Conservation (phyloP, 2,113 vertebrate genomes). For the Zapus hudsonius region DNA sequence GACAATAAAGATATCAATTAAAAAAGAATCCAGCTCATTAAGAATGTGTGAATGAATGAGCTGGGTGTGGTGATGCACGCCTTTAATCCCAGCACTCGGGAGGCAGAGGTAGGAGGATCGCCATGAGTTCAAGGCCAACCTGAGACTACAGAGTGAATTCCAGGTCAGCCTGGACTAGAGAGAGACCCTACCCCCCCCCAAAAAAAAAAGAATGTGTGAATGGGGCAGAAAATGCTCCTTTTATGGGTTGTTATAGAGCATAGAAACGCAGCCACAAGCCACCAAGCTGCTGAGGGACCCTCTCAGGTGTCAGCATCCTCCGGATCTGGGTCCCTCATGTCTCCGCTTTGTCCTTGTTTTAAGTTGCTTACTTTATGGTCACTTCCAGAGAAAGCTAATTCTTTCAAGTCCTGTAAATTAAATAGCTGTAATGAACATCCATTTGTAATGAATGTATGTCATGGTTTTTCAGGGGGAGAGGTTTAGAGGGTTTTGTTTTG, state of each 20-base stretch:
- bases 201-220: constrained; percentile 50
- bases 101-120: too few relatives aligned
- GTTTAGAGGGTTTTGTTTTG: background rate
- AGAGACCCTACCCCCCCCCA: too few relatives aligned
- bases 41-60: constrained; percentile 25
- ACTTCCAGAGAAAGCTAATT: constrained; percentile 41
- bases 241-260: background rate
- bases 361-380: background rate
- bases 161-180: too few relatives aligned
- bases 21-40: constrained; percentile 53
- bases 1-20: too few relatives aligned
- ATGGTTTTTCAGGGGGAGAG: background rate
- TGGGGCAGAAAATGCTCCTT: constrained; percentile 50
- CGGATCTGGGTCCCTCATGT: too few relatives aligned
- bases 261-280: background rate
- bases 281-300: background rate
- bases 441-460: background rate
- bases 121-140: too few relatives aligned
- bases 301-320: background rate
- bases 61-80: too few relatives aligned
- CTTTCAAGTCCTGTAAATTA: constrained; percentile 42
- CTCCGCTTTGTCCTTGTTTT: constrained; percentile 34
- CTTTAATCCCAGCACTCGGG: too few relatives aligned
- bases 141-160: too few relatives aligned
- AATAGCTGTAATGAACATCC: background rate